phyloP scores from a whole-genome alignment of 2,888 invertebrate genomes.

The Ectemnius cavifrons region DNA sequence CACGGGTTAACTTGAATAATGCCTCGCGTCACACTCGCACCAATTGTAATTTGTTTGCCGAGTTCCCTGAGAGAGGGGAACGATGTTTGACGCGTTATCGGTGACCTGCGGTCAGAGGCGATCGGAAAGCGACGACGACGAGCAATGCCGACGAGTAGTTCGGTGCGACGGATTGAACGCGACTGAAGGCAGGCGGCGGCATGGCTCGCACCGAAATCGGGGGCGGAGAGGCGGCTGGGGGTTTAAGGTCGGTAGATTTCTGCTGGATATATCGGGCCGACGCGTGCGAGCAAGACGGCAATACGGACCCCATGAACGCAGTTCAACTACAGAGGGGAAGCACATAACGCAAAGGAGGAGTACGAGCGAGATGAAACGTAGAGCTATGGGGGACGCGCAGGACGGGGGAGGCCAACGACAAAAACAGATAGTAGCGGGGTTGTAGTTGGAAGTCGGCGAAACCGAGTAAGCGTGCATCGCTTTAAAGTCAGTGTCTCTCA shows the following conservation, averaged over 20 bases:
- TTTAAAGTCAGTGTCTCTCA: slow-evolving; percentile 57
- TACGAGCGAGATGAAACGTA: slow-evolving; percentile 26
- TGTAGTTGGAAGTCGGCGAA: slow-evolving; percentile 27
- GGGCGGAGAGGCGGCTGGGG: slow-evolving; percentile 44
- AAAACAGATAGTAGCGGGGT: slow-evolving; percentile 44
- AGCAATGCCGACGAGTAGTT: slow-evolving; percentile 22
- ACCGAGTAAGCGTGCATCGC: slow-evolving; percentile 31
- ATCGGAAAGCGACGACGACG: slow-evolving; percentile 12
- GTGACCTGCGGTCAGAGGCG: background rate
- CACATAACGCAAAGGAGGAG: background rate
- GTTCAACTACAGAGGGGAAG: background rate
- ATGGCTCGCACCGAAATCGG: slow-evolving; percentile 45
- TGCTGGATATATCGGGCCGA: slow-evolving; percentile 21
- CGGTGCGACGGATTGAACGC: slow-evolving; percentile 57
- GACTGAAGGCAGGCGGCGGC: slow-evolving; percentile 57
- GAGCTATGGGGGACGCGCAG: slow-evolving; percentile 13
- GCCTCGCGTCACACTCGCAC: background rate
- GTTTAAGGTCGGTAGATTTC: slow-evolving; percentile 49
- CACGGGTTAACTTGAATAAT: background rate
- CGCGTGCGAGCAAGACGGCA: slow-evolving; percentile 19
- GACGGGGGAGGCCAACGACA: slow-evolving; percentile 31
- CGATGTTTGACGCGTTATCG: slow-evolving; percentile 4
- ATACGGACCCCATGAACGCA: slow-evolving; percentile 21
- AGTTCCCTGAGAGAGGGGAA: background rate
- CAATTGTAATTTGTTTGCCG: background rate